Percentiles rank a stretch among this genome's conserved stretches.
These are phyloP conservation scores for Urocitellus parryii DNA, from an alignment of 2,113 vertebrate genomes.

Conservation along the genomic window DNA sequence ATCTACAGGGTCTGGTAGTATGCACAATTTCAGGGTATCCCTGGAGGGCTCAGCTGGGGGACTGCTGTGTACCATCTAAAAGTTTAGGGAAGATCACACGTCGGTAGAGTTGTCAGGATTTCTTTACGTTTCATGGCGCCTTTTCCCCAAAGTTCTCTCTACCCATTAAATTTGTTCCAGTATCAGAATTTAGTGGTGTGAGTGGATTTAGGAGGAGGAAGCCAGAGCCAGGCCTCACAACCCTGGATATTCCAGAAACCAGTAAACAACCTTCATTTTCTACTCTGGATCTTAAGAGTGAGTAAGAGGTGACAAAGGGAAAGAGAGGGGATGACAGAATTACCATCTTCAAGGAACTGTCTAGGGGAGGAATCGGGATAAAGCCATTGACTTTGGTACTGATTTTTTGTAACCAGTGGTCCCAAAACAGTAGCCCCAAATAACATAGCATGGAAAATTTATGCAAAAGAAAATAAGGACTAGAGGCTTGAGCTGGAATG, in stretches of 20 bases:
- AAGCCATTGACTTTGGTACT: background rate
- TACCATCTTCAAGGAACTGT: background rate
- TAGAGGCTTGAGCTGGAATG: background rate
- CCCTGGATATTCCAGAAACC: conserved; percentile 14
- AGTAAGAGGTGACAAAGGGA: background rate
- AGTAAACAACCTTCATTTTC: background rate
- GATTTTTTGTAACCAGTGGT: background rate
- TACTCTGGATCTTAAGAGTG: background rate
- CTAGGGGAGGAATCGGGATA: background rate
- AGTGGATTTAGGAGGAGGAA: background rate
- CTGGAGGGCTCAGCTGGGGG: background rate
- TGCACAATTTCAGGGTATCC: background rate
- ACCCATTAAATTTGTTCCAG: background rate
- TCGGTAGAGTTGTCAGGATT: background rate
- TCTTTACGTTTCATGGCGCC: background rate
- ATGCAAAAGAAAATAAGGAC: background rate
- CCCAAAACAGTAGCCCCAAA: background rate
- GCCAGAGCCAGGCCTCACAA: background rate
- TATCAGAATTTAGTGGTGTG: background rate
- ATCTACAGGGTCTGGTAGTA: background rate
- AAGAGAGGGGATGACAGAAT: background rate
- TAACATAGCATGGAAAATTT: background rate
- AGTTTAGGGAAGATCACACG: background rate
- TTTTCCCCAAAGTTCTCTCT: background rate
- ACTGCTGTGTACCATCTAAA: background rate